Evolutionary conservation across 2,113 vertebrate species (phyloP), one percentile per base, ranked within the genome.

Genomic region (Halichoerus grypus): DNA sequence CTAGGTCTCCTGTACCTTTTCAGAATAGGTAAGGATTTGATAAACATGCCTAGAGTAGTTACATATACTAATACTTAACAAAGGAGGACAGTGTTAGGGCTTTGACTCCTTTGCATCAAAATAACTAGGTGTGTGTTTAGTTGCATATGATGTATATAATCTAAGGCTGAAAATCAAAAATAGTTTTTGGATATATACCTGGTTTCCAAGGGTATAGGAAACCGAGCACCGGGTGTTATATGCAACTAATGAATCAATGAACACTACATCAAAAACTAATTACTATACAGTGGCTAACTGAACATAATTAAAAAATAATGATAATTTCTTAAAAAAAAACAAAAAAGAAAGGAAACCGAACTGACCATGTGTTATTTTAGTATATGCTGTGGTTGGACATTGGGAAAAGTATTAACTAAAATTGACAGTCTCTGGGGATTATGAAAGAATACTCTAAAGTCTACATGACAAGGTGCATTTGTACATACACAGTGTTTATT

Each of bases 1-100:
- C 99, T 59, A 98, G 99, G 96, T 99, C 99, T 42, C 98, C 98
- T 71, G 79, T 99, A 95, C 99, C 98, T n/a, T 98, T 99, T 85
- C 99, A 99, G 0, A 99, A 99, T 96, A 99, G 99, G 99, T 99
- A 97, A 21, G 6, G 95, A 93, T 74, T 36, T 79, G 39, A 71
- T 28, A 26, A 82, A 51, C 31, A 15, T 93, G 21, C 92, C 36
- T 97, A 33, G 21, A 63, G 10, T n/a, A 15, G 28, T 42, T 63
- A 74, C 61, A 18, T 59, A 51, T 14, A n/a, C 33, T 65, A n/a
- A 15, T 65, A 11, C 33, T 39, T 77, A 87, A 81, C 65, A 93
- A 79, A 69, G 71, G 39, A 80, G 13, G 57, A 26, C 3, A 83
- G 10, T 61, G 4, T 76, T 85, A 82, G 72, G 5, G 39, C 77